phyloP scores from a whole-genome alignment of 2,113 vertebrate genomes.

The Monarcha castaneiventris region DNA sequence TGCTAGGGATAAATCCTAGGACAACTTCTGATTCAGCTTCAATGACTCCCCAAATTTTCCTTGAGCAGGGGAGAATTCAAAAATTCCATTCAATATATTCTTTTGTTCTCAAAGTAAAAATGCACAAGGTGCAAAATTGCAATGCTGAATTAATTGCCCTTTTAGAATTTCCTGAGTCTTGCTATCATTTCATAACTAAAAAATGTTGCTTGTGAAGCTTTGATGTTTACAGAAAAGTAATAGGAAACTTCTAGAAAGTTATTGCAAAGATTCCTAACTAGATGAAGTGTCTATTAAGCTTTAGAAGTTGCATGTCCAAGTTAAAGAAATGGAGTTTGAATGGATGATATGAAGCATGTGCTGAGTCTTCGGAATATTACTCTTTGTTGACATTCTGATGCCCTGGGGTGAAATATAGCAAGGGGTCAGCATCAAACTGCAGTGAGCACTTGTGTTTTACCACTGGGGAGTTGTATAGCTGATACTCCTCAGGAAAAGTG shows the following conservation, averaged over 20 bases:
- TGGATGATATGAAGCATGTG: background rate
- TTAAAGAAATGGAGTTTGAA: background rate
- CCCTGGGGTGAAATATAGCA: background rate
- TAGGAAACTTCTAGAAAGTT: background rate
- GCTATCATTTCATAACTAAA: background rate
- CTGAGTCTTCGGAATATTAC: background rate
- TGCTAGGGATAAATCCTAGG: background rate
- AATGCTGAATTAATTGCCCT: background rate
- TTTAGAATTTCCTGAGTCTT: background rate
- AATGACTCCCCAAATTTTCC: background rate
- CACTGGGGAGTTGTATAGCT: background rate
- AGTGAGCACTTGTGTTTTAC: background rate
- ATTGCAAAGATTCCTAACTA: background rate
- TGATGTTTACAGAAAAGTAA: background rate
- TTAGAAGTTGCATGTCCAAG: background rate
- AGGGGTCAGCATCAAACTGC: background rate
- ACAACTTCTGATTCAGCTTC: background rate
- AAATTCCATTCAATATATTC: background rate
- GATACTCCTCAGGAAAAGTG: background rate
- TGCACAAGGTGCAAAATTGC: background rate
- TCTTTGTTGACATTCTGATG: background rate
- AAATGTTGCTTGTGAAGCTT: background rate
- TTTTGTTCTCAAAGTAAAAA: background rate
- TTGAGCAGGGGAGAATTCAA: background rate
- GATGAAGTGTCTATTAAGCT: background rate